Evolutionary conservation across 2,797 vertebrate species (phyloP), one percentile per base, ranked within the genome.

Genomic region (Liparis tanakae): DNA sequence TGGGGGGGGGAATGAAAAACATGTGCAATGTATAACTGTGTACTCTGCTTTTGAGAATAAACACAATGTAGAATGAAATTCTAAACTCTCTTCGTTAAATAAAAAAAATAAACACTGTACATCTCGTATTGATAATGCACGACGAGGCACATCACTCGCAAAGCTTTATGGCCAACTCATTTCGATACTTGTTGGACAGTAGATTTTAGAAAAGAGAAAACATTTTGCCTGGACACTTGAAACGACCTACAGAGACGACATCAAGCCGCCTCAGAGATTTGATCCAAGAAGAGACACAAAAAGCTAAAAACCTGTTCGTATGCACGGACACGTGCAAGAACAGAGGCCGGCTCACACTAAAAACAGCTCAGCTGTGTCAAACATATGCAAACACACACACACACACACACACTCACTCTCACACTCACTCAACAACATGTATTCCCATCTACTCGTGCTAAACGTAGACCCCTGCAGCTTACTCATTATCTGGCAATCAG

Each of bases 401-500:
- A 15, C 34, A 12, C 25, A 22, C 14, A 33, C 25, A 41, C 78
- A 86, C 37, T n/a, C 70, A 37, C 50, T 74, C 14, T n/a, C 25
- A 41, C 78, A 86, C 37, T n/a, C 70, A 37, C 50, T 74, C 14
- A n/a, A n/a, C n/a, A 67, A 51, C 67, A 59, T 43, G 18, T 86
- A 70, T 75, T 54, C 70, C 66, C 54, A 74, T 85, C 5, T 50
- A n/a, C 20, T 13, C n/a, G 34, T 7, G 60, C 55, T 79, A 61
- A 88, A 76, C 37, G 72, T 73, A 56, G 51, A 50, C 54, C 79
- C 78, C 78, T 84, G 72, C 60, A 88, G 81, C 80, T 70, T 73
- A 69, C 78, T 80, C 66, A 61, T 76, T 78, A 67, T 70, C 67
- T 72, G 51, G 73, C 69, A 87, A 83, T 87, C 83, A 88, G 72